Evolutionary conservation across 1,140 invertebrate species (phyloP).

Genomic region (Drosophila dunni): DNA sequence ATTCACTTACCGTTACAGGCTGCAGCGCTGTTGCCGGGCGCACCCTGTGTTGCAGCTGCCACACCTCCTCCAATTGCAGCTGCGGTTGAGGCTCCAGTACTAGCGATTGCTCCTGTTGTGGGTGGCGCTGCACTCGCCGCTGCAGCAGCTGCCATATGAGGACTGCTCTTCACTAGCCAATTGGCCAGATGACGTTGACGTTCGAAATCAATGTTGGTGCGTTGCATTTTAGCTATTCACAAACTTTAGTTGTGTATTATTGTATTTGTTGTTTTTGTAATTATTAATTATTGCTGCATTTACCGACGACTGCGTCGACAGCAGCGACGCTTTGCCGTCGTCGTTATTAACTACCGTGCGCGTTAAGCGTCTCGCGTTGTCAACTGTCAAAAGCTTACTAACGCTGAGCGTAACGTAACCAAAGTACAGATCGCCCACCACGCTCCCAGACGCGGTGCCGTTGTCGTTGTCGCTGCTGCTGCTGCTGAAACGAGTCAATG

Average conservation of each 20-base stretch:
- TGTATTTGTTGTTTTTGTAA: slow-evolving; percentile 17
- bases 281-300: slow-evolving; percentile 27
- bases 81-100: slow-evolving; percentile 33
- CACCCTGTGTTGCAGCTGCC: slow-evolving; percentile 49
- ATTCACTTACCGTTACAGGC: slow-evolving; percentile 75
- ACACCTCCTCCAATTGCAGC: slow-evolving; percentile 30
- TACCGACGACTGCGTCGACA: slow-evolving; percentile 52
- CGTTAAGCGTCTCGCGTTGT: slow-evolving; percentile 65
- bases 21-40: slow-evolving; percentile 70
- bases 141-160: slow-evolving; percentile 81
- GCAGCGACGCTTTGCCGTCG: slow-evolving; percentile 69
- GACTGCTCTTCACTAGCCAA: slow-evolving; percentile 83
- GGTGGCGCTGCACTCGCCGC: slow-evolving; percentile 48
- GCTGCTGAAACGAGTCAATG: slow-evolving; percentile 67
- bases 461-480: slow-evolving; percentile 16
- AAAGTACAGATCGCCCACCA: slow-evolving; percentile 69
- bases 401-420: slow-evolving; percentile 50
- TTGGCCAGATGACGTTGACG: slow-evolving; percentile 84
- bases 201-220: slow-evolving; percentile 83
- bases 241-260: slow-evolving; percentile 20
- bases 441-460: slow-evolving; percentile 44
- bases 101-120: slow-evolving; percentile 29
- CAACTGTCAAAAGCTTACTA: slow-evolving; percentile 68
- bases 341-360: slow-evolving; percentile 61
- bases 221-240: slow-evolving; percentile 69